Base-by-base conservation (phyloP, 2,113 vertebrate species). In the Sturnira hondurensis region DNA sequence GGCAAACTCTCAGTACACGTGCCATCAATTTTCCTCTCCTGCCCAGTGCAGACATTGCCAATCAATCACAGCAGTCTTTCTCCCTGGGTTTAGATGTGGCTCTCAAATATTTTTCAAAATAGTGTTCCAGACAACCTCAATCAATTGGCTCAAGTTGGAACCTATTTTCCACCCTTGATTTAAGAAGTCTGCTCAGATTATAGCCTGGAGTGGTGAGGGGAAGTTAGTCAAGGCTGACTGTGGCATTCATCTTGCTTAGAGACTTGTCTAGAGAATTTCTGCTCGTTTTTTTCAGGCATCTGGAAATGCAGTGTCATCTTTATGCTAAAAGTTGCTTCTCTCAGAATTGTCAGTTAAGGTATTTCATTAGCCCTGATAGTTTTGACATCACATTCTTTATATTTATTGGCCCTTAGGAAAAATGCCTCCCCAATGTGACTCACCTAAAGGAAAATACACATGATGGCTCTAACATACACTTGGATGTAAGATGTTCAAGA, bases 21-120 rank as follows among this genome's bases (percentile, higher is more conserved):
- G 26, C 41, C 87, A 91, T 96, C 73, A 86, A 5, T 96, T 96
- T 92, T 56, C n/a, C n/a, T 68, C 91, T 88, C 67, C 68, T 91
- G 93, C 50, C 83, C 20, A 1, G 56, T 67, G 50, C 65, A 77
- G 86, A 86, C 56, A 76, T 71, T 87, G 43, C 82, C 70, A 33
- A 38, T 96, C 90, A 92, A 8, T 97, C 93, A 91, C 17, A 28
- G 38, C 11, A 22, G 28, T 31, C 31, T 80, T 90, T 76, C 86
- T 97, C 31, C 71, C 38, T 63, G 78, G 91, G 76, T 92, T 87
- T 93, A 86, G 65, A 80, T 84, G 45, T 91, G 26, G 24, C 65
- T 93, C 43, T 45, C 70, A 96, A 96, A 90, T 94, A 93, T 94
- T 95, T 97, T 96, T 96, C 95, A 89, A 91, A 92, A 85, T 94